Evolutionary conservation across 2,797 vertebrate genomes (phyloP), one percentile per base, ranked within the genome.

Genomic region (Todus mexicanus): DNA sequence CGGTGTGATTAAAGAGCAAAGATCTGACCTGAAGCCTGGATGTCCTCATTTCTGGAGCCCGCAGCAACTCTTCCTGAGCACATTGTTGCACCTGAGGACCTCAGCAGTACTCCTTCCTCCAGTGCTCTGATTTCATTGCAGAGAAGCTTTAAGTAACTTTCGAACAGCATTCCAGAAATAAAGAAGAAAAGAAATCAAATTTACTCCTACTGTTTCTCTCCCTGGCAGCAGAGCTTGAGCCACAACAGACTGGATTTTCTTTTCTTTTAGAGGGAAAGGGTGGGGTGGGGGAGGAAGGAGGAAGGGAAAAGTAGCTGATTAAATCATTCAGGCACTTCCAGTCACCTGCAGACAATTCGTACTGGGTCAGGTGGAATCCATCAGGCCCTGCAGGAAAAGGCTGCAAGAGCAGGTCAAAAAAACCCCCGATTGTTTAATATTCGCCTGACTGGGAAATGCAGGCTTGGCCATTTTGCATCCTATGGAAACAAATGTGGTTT

Each of bases 21-120:
- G 76, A 25, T 84, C 90, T 95, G 37, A 94, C 88, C 93, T 94
- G 85, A 26, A 74, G 57, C 10, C 15, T 35, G 42, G n/a, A 65
- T 66, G 31, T 51, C 53, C 73, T 84, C 29, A 13, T 33, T 68
- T 13, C 42, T 80, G 47, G 35, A 84, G 47, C 10, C 23, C 31
- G 37, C 78, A 92, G 87, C 69, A 45, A 73, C 25, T 54, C 81
- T 51, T 81, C 35, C 1, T 4, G 14, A 66, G 16, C 17, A 23
- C 2, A 3, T 0, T 37, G 66, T 19, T 33, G 26, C 37, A 31
- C 27, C 64, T 40, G 64, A 88, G 61, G 42, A 33, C 22, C 50
- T 12, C 50, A 50, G n/a, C 37, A 69, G n/a, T 5, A 16, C 12
- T 88, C 42, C 72, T 90, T 26, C 4, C 42, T 69, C 33, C 81